Conservation (phyloP, 2,113 vertebrate genomes). For the Oreochromis niloticus region DNA sequence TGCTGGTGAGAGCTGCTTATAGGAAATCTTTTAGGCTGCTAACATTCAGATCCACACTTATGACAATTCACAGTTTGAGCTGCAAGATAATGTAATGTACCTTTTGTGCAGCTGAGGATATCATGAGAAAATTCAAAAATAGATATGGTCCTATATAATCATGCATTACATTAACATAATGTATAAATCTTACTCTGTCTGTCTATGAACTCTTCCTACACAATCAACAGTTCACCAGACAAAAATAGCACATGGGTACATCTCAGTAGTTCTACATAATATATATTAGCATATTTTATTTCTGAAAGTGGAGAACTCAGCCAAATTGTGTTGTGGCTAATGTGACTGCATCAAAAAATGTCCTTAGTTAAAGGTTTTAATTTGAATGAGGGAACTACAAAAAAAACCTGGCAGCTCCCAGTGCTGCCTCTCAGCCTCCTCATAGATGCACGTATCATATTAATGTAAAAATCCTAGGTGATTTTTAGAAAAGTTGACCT, state of each 20-base stretch:
- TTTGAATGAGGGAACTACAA: not conserved
- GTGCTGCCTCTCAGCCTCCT: not conserved
- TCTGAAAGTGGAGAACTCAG: not conserved
- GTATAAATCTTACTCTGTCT: not conserved
- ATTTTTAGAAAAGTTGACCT: not conserved
- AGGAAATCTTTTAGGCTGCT: not conserved
- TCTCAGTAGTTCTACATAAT: not conserved
- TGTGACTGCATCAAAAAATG: not conserved
- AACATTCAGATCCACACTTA: not conserved
- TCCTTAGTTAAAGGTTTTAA: not conserved
- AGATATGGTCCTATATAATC: not conserved
- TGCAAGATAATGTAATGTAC: not conserved
- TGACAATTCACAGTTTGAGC: not conserved
- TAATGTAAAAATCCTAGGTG: not conserved
- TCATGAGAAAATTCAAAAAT: not conserved
- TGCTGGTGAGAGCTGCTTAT: not conserved
- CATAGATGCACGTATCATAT: not conserved
- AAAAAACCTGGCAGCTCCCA: not conserved
- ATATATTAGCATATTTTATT: not conserved
- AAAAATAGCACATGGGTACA: not conserved
- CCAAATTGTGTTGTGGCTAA: not conserved
- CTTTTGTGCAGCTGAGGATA: not conserved
- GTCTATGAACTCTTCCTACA: not conserved
- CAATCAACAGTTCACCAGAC: not conserved
- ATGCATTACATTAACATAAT: not conserved